A percentile compares a stretch with the other conserved stretches of the same genome.
phyloP scores from a whole-genome alignment of 2,113 vertebrate genomes.

The Macquaria ambigua region DNA sequence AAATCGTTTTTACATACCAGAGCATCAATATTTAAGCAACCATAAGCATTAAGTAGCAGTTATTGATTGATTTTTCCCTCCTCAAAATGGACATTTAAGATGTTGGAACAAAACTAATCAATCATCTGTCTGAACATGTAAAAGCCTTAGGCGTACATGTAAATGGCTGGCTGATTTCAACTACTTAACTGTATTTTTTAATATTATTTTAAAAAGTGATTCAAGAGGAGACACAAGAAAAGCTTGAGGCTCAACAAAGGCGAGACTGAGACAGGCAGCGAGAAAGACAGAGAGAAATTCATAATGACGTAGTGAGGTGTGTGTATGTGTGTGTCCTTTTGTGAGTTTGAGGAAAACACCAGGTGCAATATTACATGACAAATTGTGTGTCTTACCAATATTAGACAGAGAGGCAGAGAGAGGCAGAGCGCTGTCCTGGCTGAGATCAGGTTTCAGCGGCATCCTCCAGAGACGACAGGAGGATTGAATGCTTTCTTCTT shows the following conservation, averaged over 20 bases:
- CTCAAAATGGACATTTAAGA: neutral
- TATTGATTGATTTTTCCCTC: slow-evolving; percentile 18
- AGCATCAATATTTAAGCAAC: neutral
- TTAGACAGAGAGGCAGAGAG: slow-evolving; percentile 29
- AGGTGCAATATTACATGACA: slow-evolving; percentile 55
- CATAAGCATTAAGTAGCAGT: neutral
- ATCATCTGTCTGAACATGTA: neutral
- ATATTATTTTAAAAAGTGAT: neutral
- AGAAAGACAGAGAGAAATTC: neutral
- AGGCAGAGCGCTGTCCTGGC: slow-evolving; percentile 42
- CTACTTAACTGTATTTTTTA: neutral
- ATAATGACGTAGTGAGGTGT: neutral
- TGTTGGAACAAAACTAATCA: neutral
- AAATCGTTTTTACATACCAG: neutral
- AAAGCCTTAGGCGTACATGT: neutral
- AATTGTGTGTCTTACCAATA: slow-evolving; percentile 41
- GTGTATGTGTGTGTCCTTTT: slow-evolving; percentile 29
- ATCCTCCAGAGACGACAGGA: slow-evolving; percentile 58
- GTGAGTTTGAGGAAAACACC: slow-evolving; percentile 46
- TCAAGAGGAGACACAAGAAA: neutral
- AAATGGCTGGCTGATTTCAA: neutral
- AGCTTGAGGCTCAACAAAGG: neutral
- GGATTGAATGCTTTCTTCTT: slow-evolving; percentile 43
- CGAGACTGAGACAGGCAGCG: neutral
- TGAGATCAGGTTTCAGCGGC: slow-evolving; percentile 71